Conservation (phyloP, 2,113 vertebrate species). For the Ameiurus melas region DNA sequence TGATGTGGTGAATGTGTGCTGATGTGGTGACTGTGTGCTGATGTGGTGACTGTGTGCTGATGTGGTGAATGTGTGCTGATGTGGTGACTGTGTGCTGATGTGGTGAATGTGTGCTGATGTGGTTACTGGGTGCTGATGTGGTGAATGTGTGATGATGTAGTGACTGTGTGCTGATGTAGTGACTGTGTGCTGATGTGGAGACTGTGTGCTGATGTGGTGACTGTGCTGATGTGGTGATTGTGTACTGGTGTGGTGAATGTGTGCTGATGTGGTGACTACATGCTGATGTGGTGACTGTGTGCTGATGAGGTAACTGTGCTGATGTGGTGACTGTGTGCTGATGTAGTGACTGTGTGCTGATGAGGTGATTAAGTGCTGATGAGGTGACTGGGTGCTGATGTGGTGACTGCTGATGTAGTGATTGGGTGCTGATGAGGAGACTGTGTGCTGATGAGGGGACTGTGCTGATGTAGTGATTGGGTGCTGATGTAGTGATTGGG, state of each 20-base stretch:
- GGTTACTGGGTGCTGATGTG: background rate
- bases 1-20: background rate
- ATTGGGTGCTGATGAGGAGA: background rate
- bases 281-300: too few species aligned
- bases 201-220: background rate
- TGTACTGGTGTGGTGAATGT: too few species aligned
- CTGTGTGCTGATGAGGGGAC: background rate
- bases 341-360: background rate
- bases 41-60: background rate
- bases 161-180: background rate
- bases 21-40: background rate
- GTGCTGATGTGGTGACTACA: background rate
- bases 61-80: background rate
- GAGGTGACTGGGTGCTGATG: background rate
- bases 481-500: too few species aligned
- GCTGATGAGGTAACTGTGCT: background rate
- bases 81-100: background rate
- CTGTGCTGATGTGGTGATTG: background rate
- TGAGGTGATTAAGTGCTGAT: too few species aligned
- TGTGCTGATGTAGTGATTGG: background rate
- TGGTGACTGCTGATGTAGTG: too few species aligned
- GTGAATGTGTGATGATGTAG: background rate
- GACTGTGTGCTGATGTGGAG: background rate
- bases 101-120: background rate
- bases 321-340: background rate